Base-by-base conservation (phyloP, 2,888 invertebrate species). In the Linyphia triangularis region DNA sequence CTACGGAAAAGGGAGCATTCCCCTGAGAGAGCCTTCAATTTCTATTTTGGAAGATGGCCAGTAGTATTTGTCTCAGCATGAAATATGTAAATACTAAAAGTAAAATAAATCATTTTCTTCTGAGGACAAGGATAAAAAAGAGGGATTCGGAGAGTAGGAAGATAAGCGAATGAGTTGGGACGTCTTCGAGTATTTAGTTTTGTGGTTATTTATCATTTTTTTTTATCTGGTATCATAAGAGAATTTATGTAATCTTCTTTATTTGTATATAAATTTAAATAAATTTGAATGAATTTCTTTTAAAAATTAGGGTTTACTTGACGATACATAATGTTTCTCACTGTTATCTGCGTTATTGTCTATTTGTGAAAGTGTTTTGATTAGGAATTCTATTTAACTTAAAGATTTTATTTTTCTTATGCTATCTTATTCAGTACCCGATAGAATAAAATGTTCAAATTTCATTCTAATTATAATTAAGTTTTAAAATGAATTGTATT, bases 81-180 rank as follows among this genome's bases (percentile, higher is more conserved):
- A 72, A 72, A 73, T 82, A 82, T 82, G 72, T 40, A 82, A 72
- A 57, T 81, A 51, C 22, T 70, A 59, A 81, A 82, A 79, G 51
- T 67, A 67, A 79, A 78, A 79, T 33, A 79, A 67, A 57, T 79
- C 78, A 43, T 63, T 59, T 77, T 77, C 16, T 51, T 51, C 7
- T 40, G 61, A 37, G 22, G 24, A 63, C 13, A 37, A 37, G 30
- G 22, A 59, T 19, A 28, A 43, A 73, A 59, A 57, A 70, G 24
- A 43, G 19, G 28, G 10, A 16, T n/a, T 22, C 69, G 40, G 40
- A 19, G 65, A 24, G 37, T 40, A 70, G 16, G 33, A 22, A 75
- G 73, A 57, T 57, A 75, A 59, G 13, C 13, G 51, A 5, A 13
- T n/a, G n/a, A 5, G 51, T n/a, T 5, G n/a, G 51, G n/a, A 51